These are phyloP conservation scores for Argya squamiceps DNA, from an alignment of 2,797 vertebrate species.

Conservation along the genomic window DNA sequence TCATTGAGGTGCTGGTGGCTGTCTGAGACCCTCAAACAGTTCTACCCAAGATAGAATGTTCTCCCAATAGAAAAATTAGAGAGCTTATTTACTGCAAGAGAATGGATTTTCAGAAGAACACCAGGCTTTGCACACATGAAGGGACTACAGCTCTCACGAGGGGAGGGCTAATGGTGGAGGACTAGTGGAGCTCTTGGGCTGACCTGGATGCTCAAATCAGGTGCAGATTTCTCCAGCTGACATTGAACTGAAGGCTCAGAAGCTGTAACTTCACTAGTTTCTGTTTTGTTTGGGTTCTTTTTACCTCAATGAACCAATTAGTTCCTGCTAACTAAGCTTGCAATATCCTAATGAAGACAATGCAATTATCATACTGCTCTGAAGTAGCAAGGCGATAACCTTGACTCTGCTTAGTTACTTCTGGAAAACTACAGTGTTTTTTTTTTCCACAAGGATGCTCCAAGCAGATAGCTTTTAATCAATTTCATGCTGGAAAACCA, in stretches of 20 bases:
- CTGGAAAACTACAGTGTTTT: neutral
- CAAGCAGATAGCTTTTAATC: neutral
- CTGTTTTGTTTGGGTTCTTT: neutral
- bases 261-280: neutral
- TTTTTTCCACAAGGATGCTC: neutral
- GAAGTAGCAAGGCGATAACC: neutral
- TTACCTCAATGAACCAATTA: neutral
- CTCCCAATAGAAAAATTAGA: neutral
- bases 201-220: neutral
- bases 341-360: neutral
- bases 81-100: neutral
- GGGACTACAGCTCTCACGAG: neutral
- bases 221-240: neutral
- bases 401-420: neutral
- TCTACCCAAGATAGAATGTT: neutral
- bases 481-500: neutral
- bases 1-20: neutral
- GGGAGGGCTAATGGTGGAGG: neutral
- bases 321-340: neutral
- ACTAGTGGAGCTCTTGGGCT: neutral
- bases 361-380: neutral
- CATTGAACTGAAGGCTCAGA: neutral
- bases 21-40: neutral
- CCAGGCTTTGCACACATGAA: fast-evolving
- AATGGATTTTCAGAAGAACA: neutral